Conservation (phyloP, 2,888 invertebrate species). For the Allophyes oxyacanthae region DNA sequence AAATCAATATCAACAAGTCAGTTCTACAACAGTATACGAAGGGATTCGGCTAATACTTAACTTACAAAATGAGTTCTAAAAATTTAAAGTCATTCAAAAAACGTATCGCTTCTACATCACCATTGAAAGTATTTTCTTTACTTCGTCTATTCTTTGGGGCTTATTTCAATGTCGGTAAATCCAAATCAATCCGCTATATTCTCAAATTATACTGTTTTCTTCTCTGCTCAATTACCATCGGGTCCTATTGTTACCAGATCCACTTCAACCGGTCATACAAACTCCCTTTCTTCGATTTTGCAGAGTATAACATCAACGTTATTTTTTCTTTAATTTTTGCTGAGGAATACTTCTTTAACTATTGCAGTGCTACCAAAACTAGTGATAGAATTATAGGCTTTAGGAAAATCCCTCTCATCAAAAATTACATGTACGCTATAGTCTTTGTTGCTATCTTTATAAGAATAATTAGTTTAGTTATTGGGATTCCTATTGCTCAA, state of each 20-base stretch:
- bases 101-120: too few species aligned
- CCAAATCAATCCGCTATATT: not conserved
- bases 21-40: too few species aligned
- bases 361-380: not conserved
- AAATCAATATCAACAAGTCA: too few species aligned
- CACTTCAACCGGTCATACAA: too few species aligned
- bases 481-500: not conserved
- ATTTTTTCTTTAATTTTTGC: not conserved
- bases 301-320: constrained; percentile 1
- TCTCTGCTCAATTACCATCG: too few species aligned
- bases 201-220: constrained; percentile 8
- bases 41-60: too few species aligned
- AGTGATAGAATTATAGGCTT: constrained; percentile 17
- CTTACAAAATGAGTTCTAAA: too few species aligned
- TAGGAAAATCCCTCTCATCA: not conserved
- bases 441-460: not conserved
- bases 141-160: not conserved
- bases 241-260: accelerated
- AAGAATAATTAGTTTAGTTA: not conserved
- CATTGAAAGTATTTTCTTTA: too few species aligned
- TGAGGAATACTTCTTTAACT: not conserved
- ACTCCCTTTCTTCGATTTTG: not conserved
- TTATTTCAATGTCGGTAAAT: not conserved
- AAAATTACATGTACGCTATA: not conserved
- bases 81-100: too few species aligned